Conservation (phyloP, 35 echinoderm and acorn worm species). For the Diadema setosum region DNA sequence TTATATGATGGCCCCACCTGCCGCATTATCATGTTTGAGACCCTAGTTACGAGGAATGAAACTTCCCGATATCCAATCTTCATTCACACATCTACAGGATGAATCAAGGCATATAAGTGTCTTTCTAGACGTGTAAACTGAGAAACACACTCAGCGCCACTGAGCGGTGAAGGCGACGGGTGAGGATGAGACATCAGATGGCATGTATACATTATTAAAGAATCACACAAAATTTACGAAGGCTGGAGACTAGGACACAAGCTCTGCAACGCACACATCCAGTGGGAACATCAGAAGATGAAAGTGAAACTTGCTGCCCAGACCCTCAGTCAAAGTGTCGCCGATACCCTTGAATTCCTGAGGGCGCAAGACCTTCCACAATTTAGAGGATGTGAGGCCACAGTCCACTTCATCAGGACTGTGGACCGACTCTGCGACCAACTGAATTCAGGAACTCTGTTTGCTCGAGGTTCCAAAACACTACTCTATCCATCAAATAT, state of each 20-base stretch:
- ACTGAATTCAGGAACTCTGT: slow-evolving; percentile 25
- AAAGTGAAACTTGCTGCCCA: slow-evolving; percentile 48
- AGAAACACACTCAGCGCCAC: not conserved
- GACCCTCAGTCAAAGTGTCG: slow-evolving; percentile 32
- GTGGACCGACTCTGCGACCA: slow-evolving; percentile 48
- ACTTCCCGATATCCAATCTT: not conserved
- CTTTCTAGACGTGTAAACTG: slow-evolving; percentile 44
- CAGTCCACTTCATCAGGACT: slow-evolving; percentile 28
- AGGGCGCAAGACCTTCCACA: not conserved
- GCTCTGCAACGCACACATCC: not conserved
- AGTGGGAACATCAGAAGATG: slow-evolving; percentile 44
- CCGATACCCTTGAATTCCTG: slow-evolving; percentile 19
- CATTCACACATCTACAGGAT: slow-evolving; percentile 44
- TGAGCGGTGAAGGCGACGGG: not conserved
- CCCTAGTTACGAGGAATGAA: not conserved
- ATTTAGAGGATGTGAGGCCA: slow-evolving; percentile 43
- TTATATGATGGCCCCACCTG: slow-evolving; percentile 57
- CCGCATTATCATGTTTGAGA: slow-evolving; percentile 36
- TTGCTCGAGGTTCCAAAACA: slow-evolving; percentile 23
- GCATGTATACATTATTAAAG: not conserved
- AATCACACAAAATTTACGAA: slow-evolving; percentile 31
- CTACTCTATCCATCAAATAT: not conserved
- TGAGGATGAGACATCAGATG: not conserved
- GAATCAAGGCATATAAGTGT: not conserved
- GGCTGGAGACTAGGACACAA: slow-evolving; percentile 10